Evolutionary conservation across 2,888 invertebrate genomes (phyloP), one percentile per base, ranked within the genome.

Genomic region (Spisula solida): DNA sequence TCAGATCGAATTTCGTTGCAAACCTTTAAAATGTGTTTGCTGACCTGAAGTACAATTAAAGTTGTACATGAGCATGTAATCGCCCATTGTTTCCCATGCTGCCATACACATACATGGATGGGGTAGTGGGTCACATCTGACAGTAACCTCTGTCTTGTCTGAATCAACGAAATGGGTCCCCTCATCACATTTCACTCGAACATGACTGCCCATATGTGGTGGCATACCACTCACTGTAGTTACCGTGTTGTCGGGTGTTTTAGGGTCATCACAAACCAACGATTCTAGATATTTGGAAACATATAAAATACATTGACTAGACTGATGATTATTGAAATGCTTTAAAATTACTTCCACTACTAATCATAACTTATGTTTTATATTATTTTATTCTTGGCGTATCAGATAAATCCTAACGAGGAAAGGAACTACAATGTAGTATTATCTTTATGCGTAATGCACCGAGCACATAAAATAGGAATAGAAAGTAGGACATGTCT

Each of bases 81-180:
- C 83, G 16, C 34, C 56, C 1, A 20, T 6, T 0, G 78, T 87
- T 55, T 82, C 29, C 90, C 92, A 92, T 8, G 82, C 89, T 14
- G 87, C 92, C 87, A 86, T 87, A 25, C 90, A 90, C 90, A 90
- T 90, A 66, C 90, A 90, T 25, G 92, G 92, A 80, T 92, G 85
- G 2, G 92, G 92, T 25, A 90, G 85, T 66, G 90, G 88, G 5
- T n/a, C 0, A 48, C 92, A 92, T n/a, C 20, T 56, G 81, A 89
- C 85, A 29, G 75, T 79, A 20, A 90, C 70, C 29, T 82, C 16
- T 1, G 81, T 79, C n/a, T 55, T 79, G 18, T 75, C 48, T 31
- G 75, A 70, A 25, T 56, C 90, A 41, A 70, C 80, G 56, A 92
- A 89, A 55, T 88, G 87, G 20, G 48, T 83, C 5, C 92, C 92